Base-by-base conservation (phyloP, 2,113 vertebrate genomes). In the Cyprinodon tularosa region DNA sequence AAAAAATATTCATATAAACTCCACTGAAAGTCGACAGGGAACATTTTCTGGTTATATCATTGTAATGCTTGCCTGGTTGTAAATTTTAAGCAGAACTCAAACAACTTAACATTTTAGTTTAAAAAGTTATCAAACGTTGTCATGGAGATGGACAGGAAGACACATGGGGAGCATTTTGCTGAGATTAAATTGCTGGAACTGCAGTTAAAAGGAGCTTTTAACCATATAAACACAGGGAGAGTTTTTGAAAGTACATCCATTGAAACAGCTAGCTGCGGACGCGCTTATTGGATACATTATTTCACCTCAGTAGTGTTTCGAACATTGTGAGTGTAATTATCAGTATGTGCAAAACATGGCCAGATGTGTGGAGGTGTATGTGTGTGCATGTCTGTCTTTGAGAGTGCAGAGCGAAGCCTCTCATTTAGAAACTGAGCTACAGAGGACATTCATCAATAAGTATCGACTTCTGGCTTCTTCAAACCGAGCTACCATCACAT, bases 401-500 rank as follows among this genome's bases (percentile, higher is more conserved):
- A 83, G 79, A 74, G 42, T 65, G 68, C 76, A 76, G 85, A 87
- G 84, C 83, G 79, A 67, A 84, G 82, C 73, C 84, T 71, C 79
- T 86, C 70, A 63, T 88, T 88, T 85, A 82, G 78, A 77, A 84
- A 75, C 77, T 68, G 76, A 40, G 50, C 67, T 82, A 38, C 73
- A 84, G 62, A 82, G 86, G 59, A 78, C 77, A 76, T 75, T 57
- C 86, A 80, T 92, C 89, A 45, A 92, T 90, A 87, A 80, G 62
- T 79, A 91, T 91, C 50, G 90, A 90, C 66, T 44, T 39, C 40
- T 4, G 47, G 77, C 80, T 85, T 72, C 81, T 84, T 86, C 81
- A 73, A 80, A 78, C 77, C 72, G 76, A 67, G 77, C 85, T 81
- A 84, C 81, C 72, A 81, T 83, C 57, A 60, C 85, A 82, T 78